These are phyloP conservation scores for Caradrina clavipalpis DNA, from an alignment of 2,888 invertebrate species.

Conservation along the genomic window DNA sequence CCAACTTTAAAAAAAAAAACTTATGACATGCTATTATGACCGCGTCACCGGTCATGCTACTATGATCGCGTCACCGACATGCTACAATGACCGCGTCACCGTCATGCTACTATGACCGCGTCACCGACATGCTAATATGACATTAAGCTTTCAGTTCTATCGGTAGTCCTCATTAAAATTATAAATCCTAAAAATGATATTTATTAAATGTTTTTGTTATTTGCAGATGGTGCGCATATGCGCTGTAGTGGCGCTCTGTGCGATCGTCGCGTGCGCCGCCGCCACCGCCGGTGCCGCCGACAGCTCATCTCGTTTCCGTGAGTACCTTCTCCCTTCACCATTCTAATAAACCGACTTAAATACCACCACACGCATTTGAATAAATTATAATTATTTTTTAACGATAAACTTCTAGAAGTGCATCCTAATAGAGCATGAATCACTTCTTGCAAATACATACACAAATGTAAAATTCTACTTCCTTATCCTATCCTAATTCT, in stretches of 20 bases:
- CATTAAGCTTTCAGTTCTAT: no score
- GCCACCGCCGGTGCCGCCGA: conserved; percentile 71
- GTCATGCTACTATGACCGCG: no score
- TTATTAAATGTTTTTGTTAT: conserved; percentile 29
- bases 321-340: conserved; percentile 65
- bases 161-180: no score
- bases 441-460: neutral
- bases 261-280: conserved; percentile 68
- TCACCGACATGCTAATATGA: no score
- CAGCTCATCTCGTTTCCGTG: conserved; percentile 80
- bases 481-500: no score
- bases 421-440: neutral
- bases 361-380: neutral
- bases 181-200: neutral
- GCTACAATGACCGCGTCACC: no score
- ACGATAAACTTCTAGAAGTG: neutral
- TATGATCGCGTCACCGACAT: no score
- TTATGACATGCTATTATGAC: no score
- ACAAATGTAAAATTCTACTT: no score
- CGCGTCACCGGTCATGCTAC: no score
- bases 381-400: neutral
- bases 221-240: conserved; percentile 84
- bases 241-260: conserved; percentile 74
- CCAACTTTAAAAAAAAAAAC: no score
- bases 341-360: neutral